These are phyloP conservation scores for Rhagologus leucostigma DNA, from an alignment of 2,113 vertebrate species.

Conservation along the genomic window DNA sequence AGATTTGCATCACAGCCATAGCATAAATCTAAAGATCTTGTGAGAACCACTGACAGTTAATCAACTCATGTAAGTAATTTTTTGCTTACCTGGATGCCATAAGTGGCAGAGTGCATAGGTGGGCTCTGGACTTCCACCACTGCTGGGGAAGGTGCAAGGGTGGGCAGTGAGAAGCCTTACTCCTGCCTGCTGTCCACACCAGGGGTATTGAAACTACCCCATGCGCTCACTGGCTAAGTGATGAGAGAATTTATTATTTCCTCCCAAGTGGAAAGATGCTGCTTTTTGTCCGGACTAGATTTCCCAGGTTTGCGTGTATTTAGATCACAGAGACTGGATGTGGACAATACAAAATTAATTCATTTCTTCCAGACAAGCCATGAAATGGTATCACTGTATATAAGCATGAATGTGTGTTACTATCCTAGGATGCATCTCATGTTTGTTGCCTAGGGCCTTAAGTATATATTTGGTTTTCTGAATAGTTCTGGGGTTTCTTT, in stretches of 20 bases:
- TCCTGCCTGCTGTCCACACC: not conserved
- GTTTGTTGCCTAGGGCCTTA: not conserved
- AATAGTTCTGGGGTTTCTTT: not conserved
- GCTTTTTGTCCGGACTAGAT: not conserved
- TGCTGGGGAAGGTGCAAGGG: not conserved
- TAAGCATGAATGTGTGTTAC: not conserved
- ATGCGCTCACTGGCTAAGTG: accelerated
- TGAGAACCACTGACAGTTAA: not conserved
- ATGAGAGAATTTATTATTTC: not conserved
- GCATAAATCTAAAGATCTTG: not conserved
- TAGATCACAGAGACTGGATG: not conserved
- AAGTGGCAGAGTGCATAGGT: not conserved
- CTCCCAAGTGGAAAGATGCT: not conserved
- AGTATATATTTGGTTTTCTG: not conserved
- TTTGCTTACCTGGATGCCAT: not conserved
- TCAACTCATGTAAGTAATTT: not conserved
- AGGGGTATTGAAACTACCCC: not conserved
- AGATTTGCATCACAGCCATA: not conserved
- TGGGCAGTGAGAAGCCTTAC: not conserved
- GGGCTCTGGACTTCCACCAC: not conserved
- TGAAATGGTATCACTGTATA: not conserved
- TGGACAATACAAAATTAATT: not conserved
- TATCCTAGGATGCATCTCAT: not conserved
- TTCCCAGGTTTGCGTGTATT: not conserved
- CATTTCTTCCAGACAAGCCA: not conserved